Conservation (phyloP, 1,140 invertebrate species). For the Trichonephila clavipes region DNA sequence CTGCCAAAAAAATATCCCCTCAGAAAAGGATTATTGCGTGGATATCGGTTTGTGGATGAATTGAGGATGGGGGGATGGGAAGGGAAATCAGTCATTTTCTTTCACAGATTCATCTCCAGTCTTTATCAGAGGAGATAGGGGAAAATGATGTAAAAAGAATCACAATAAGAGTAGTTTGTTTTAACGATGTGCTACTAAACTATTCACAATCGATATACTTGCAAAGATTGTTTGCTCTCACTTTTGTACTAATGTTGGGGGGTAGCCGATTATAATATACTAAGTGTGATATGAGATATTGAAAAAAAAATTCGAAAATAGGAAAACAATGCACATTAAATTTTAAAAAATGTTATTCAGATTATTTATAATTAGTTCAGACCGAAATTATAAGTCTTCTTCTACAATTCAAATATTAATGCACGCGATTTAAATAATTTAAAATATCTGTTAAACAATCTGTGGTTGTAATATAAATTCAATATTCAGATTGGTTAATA, state of each 20-base stretch:
- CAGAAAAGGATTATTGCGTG: slow-evolving; percentile 33
- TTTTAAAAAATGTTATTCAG: no score
- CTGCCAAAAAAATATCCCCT: slow-evolving; percentile 4
- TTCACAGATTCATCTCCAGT: neutral
- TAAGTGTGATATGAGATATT: no score
- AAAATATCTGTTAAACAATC: no score
- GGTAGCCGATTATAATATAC: no score
- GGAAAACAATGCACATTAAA: no score
- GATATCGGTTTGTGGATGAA: neutral
- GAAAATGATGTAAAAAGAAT: neutral
- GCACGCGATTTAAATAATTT: no score
- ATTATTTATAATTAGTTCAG: no score
- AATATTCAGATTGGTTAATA: no score
- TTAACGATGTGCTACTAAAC: neutral
- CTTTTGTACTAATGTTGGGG: neutral
- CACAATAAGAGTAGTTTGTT: neutral
- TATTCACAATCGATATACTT: neutral
- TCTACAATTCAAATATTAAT: no score
- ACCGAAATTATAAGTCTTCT: no score
- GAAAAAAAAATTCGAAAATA: no score
- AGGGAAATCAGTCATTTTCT: slow-evolving; percentile 15
- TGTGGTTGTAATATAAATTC: no score
- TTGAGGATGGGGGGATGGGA: neutral
- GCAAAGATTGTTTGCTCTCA: neutral
- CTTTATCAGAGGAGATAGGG: neutral